These are phyloP conservation scores for Rynchops niger DNA, from an alignment of 2,113 vertebrate genomes.

Conservation along the genomic window DNA sequence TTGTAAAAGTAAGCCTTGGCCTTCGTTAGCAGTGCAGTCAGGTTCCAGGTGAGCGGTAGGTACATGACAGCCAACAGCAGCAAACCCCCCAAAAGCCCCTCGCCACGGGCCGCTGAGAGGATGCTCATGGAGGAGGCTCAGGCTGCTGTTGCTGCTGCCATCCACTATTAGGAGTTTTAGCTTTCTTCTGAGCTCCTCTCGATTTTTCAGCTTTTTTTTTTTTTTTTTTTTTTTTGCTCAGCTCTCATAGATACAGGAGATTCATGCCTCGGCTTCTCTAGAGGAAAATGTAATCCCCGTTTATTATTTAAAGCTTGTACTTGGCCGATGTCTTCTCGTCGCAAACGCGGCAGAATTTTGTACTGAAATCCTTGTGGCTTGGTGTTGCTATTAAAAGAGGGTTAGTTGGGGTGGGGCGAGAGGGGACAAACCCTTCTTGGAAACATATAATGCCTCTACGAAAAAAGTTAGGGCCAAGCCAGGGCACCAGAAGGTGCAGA, in stretches of 20 bases:
- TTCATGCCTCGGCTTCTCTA: not conserved
- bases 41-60: constrained; percentile 17
- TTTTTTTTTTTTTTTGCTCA: not conserved
- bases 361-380: not conserved
- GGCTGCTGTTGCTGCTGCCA: not conserved
- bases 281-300: not conserved
- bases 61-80: not conserved
- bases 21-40: not conserved
- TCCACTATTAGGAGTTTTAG: not conserved
- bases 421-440: not conserved
- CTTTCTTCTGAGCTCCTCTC: not conserved
- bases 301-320: not conserved
- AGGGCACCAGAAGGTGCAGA: not conserved
- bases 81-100: not conserved
- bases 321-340: not conserved
- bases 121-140: fast-evolving
- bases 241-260: not conserved
- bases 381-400: not conserved
- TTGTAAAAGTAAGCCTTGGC: constrained; percentile 24
- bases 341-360: not conserved
- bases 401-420: fast-evolving
- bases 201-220: not conserved
- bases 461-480: not conserved
- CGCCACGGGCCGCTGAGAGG: not conserved
- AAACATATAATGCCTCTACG: not conserved